A percentile compares a stretch with the other conserved stretches of the same genome.
These are phyloP conservation scores for Nematostella vectensis DNA, from an alignment of 92 coral and sea anemone genomes.

Conservation along the genomic window DNA sequence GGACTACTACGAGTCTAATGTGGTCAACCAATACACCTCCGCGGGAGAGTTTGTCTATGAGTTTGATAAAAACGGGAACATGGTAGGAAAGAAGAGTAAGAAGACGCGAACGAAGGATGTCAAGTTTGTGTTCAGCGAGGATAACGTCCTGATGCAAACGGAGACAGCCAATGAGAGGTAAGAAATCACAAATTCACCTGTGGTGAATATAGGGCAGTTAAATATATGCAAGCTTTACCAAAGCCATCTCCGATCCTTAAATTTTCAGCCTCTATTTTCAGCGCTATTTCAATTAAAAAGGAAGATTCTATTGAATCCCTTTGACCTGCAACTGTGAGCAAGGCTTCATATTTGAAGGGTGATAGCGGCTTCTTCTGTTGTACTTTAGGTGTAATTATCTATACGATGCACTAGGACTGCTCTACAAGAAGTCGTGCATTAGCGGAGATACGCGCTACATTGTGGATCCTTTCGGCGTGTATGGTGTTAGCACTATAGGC, in stretches of 20 bases:
- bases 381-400: slow-evolving; percentile 32
- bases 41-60: slow-evolving; percentile 39
- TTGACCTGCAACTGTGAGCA: background rate
- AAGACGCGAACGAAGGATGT: slow-evolving; percentile 33
- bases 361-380: background rate
- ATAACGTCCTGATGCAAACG: slow-evolving; percentile 36
- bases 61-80: slow-evolving; percentile 63
- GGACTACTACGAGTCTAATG: slow-evolving; percentile 37
- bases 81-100: slow-evolving; percentile 35
- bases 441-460: slow-evolving; percentile 48
- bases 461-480: slow-evolving; percentile 53
- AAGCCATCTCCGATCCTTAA: too few species aligned
- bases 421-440: slow-evolving; percentile 56
- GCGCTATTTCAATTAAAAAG: too few species aligned
- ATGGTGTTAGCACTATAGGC: slow-evolving; percentile 47
- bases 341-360: background rate
- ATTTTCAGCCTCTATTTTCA: too few species aligned
- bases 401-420: slow-evolving; percentile 59
- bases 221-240: background rate
- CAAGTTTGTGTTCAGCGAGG: slow-evolving; percentile 51
- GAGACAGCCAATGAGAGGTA: slow-evolving; percentile 54
- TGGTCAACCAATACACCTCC: slow-evolving; percentile 46
- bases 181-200: background rate
- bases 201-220: background rate
- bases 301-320: too few species aligned